phyloP scores from a whole-genome alignment of 2,797 vertebrate genomes.

The Hydrophis major region DNA sequence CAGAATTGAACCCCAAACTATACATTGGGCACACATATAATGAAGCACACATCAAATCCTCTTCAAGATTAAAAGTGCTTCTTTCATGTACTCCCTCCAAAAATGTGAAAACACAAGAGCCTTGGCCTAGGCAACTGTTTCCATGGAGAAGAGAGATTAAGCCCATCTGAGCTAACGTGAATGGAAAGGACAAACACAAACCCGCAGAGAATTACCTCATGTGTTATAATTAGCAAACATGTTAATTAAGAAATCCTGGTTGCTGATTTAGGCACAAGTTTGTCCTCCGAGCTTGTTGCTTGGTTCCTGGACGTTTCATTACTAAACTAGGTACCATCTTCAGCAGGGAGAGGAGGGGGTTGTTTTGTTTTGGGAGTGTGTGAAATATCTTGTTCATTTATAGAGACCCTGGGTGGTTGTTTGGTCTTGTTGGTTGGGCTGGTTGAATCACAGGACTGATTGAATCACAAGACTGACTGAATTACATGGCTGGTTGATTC shows the following conservation, averaged over 20 bases:
- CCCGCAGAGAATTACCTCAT: constrained; percentile 14
- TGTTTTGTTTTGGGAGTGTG: not conserved
- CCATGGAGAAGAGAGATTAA: constrained; percentile 10
- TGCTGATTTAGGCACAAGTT: not conserved
- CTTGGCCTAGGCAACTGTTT: not conserved
- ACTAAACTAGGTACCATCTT: not conserved
- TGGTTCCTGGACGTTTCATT: not conserved
- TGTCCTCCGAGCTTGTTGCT: not conserved
- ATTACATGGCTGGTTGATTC: not conserved
- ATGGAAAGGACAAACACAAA: not conserved
- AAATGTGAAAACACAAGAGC: not conserved
- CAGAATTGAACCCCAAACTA: not conserved
- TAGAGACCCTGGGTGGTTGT: not conserved
- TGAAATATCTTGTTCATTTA: not conserved
- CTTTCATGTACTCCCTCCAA: not conserved
- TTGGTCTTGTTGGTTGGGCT: not conserved
- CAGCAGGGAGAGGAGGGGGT: not conserved
- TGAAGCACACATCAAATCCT: not conserved
- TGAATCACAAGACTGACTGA: not conserved
- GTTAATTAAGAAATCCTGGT: constrained; percentile 6
- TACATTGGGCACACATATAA: not conserved
- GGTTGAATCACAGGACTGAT: not conserved
- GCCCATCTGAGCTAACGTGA: not conserved
- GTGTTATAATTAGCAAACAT: constrained; percentile 1
- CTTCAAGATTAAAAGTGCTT: not conserved